Evolutionary conservation across 2,113 vertebrate species (phyloP).

Genomic region (Oxygymnocypris stewartii): DNA sequence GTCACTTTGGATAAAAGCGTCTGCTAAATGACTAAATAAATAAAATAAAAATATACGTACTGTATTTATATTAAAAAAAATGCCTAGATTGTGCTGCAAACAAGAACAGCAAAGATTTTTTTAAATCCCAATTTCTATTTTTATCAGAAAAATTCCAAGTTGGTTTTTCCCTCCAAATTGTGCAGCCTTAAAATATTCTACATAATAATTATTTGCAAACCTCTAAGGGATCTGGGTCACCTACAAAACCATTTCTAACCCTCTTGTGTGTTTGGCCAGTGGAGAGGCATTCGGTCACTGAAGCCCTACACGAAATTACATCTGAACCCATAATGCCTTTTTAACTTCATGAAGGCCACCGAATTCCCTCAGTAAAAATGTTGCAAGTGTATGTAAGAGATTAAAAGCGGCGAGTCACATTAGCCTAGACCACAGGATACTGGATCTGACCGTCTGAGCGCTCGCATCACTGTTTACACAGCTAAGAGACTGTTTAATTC

Average conservation of each 20-base stretch:
- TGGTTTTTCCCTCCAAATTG: neutral
- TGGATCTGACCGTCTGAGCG: neutral
- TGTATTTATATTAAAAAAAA: too few species aligned
- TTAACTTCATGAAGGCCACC: constrained; percentile 31
- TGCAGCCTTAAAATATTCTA: neutral
- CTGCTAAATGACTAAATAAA: too few species aligned
- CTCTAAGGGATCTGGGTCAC: neutral
- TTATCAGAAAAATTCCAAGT: neutral
- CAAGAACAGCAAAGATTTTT: neutral
- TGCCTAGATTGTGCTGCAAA: neutral
- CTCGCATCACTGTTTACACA: constrained; percentile 43
- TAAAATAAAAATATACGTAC: too few species aligned
- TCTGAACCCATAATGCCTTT: constrained; percentile 37
- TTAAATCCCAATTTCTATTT: neutral
- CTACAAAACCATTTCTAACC: neutral
- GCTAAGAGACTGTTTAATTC: constrained; percentile 39
- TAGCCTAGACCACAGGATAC: constrained; percentile 11
- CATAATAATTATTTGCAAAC: neutral
- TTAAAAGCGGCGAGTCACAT: constrained; percentile 23
- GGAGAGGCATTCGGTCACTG: neutral
- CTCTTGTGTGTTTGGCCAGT: neutral
- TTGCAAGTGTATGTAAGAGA: constrained; percentile 40
- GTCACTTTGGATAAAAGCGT: too few species aligned
- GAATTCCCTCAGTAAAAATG: constrained; percentile 14
- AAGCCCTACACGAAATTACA: constrained; percentile 28